Base-by-base conservation (phyloP, 2,888 invertebrate genomes). In the Acleris cristana region DNA sequence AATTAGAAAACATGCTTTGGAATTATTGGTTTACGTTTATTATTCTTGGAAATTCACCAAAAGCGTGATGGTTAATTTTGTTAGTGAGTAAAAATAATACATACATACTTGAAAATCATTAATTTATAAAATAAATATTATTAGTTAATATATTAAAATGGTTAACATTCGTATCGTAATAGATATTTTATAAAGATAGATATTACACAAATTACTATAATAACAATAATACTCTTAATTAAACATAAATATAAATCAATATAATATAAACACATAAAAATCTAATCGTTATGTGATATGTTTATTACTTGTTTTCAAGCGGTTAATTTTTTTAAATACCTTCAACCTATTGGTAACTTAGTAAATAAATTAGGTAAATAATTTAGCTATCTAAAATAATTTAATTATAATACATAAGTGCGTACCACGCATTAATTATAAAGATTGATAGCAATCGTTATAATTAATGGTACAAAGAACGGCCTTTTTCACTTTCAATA, bases 201-300 rank as follows among this genome's bases (percentile, higher is more conserved):
- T 16, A 48, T 10, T 16, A 45, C 45, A 16, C 3, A 23, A 21
- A 65, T 23, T 34, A 34, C 10, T 34, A 10, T 10, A 2, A 10
- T 34, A 10, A 10, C 34, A 34, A 34, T 34, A 34, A 10, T 34
- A 34, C 2, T 34, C 34, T 34, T 4, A 34, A 64, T 61, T 8
- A 62, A 18, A 64, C 55, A 67, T 45, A 66, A 10, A 53, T 51
- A 55, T 48, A 53, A 48, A 48, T 49, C 58, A 55, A 21, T 21
- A 48, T 64, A 53, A 53, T 34, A 60, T 53, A 51, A 6, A 18
- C 10, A 48, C 16, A 48, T 18, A 48, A 16, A 48, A 48, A 2
- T 34, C 44, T 59, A 53, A 48, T 55, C 40, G 40, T 64, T 60
- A 59, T 57, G 18, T 64, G 60, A 71, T 59, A 71, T 62, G 61